Evolutionary conservation across 2,797 vertebrate species (phyloP).

Genomic region (Myotis daubentonii): DNA sequence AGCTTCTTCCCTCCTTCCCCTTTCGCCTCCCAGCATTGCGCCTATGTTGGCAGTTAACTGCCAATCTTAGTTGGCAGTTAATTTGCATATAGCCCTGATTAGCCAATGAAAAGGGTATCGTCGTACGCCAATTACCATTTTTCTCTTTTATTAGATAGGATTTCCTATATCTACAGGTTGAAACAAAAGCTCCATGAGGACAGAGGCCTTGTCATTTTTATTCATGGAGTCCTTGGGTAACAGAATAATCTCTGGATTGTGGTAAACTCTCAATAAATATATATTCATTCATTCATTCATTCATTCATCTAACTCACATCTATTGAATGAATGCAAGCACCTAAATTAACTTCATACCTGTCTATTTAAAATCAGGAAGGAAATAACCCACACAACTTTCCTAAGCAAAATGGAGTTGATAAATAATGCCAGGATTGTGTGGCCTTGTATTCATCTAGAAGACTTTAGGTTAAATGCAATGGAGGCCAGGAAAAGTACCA

Average conservation of each 20-base stretch:
- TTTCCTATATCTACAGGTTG: neutral
- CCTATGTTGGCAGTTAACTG: too few species aligned
- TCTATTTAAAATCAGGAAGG: neutral
- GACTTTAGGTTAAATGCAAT: neutral
- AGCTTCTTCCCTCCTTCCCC: too few species aligned
- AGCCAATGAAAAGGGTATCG: too few species aligned
- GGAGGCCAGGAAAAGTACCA: neutral
- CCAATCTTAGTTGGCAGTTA: too few species aligned
- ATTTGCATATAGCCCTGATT: too few species aligned
- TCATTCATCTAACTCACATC: neutral
- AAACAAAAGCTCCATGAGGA: neutral
- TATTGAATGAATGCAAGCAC: neutral
- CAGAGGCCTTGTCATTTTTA: neutral
- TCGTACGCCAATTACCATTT: too few species aligned
- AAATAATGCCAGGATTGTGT: neutral
- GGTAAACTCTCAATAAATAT: neutral
- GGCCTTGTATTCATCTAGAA: neutral
- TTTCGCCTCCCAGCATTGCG: too few species aligned
- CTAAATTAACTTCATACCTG: neutral
- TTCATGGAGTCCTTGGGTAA: neutral
- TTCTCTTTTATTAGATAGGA: too few species aligned
- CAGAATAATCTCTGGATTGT: neutral
- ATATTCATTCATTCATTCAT: neutral
- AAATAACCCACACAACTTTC: neutral
- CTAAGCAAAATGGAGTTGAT: neutral